Percentiles rank a stretch among this genome's conserved stretches.
Conservation (phyloP, 2,888 invertebrate species). For the Polydrusus cervinus region DNA sequence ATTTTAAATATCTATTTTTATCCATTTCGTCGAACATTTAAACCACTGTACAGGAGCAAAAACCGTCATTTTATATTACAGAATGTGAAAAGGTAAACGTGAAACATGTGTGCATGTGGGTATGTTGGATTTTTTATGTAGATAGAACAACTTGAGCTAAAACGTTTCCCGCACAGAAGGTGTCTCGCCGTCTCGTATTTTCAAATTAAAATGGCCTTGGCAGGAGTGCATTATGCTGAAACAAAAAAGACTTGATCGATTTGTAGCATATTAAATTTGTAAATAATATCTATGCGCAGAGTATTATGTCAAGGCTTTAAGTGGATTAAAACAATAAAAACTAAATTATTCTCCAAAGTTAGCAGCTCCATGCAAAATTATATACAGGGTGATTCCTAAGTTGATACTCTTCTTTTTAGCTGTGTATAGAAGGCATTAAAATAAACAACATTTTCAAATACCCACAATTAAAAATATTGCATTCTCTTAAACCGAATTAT, state of each 20-base stretch:
- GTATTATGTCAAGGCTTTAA: too few relatives aligned
- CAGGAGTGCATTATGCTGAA: constrained; percentile 9
- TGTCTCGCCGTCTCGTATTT: constrained; percentile 42
- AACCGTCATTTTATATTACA: constrained; percentile 39
- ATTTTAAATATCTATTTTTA: neutral
- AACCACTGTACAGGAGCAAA: constrained; percentile 22
- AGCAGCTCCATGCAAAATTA: too few relatives aligned
- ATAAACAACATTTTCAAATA: too few relatives aligned
- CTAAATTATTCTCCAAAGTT: too few relatives aligned
- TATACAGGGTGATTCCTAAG: too few relatives aligned
- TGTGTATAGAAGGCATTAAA: too few relatives aligned
- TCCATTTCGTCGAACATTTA: neutral
- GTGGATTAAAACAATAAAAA: too few relatives aligned
- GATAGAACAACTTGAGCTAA: constrained; percentile 46
- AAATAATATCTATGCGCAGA: neutral
- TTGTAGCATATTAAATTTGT: constrained; percentile 6
- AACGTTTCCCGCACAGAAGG: constrained; percentile 47
- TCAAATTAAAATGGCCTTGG: constrained; percentile 24
- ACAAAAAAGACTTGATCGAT: neutral
- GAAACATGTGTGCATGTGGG: constrained; percentile 38
- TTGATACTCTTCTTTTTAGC: too few relatives aligned
- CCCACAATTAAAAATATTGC: too few relatives aligned
- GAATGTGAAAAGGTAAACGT: constrained; percentile 43
- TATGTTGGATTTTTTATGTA: constrained; percentile 46
- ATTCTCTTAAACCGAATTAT: too few relatives aligned